These are phyloP conservation scores for Hanleya hanleyi DNA, from an alignment of 2,888 invertebrate genomes.

Conservation along the genomic window DNA sequence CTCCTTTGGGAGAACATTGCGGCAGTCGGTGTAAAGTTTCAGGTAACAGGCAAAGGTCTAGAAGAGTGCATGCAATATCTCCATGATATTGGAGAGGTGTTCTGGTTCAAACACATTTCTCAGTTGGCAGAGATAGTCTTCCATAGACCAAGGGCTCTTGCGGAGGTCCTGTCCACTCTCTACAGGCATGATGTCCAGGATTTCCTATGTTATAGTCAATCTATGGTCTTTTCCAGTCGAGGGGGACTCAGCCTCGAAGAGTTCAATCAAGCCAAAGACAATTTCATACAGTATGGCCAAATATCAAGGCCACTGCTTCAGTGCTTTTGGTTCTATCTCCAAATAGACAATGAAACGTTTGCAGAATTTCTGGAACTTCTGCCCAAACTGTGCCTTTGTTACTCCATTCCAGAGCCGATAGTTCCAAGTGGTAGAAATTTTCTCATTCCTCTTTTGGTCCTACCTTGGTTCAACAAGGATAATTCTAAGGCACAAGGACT, in stretches of 20 bases:
- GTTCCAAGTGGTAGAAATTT: slow-evolving; percentile 49
- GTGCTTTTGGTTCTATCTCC: slow-evolving; percentile 67
- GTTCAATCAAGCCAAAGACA: slow-evolving; percentile 54
- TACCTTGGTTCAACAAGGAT: slow-evolving; percentile 66
- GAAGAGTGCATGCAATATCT: slow-evolving; percentile 61
- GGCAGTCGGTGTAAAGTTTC: slow-evolving; percentile 45
- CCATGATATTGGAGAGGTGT: slow-evolving; percentile 64
- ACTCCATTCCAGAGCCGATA: slow-evolving; percentile 63
- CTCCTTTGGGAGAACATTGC: slow-evolving; percentile 54
- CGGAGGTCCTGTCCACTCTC: slow-evolving; percentile 59
- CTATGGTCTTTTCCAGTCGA: slow-evolving; percentile 64
- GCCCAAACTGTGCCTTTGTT: slow-evolving; percentile 65
- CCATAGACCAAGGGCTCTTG: slow-evolving; percentile 62
- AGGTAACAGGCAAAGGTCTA: slow-evolving; percentile 53
- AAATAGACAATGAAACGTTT: slow-evolving; percentile 52
- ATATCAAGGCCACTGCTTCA: slow-evolving; percentile 66
- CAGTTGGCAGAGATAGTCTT: slow-evolving; percentile 61
- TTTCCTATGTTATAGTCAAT: slow-evolving; percentile 60
- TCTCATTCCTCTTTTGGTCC: slow-evolving; percentile 57
- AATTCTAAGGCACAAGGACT: slow-evolving; percentile 33
- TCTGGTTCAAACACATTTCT: slow-evolving; percentile 63
- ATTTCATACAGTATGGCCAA: slow-evolving; percentile 61
- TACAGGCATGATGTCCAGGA: slow-evolving; percentile 62
- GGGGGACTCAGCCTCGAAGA: slow-evolving; percentile 59
- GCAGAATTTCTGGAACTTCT: slow-evolving; percentile 60